Percentiles rank a stretch among this genome's conserved stretches.
Evolutionary conservation across 2,113 vertebrate genomes (phyloP).

Genomic region (Oriolus oriolus): DNA sequence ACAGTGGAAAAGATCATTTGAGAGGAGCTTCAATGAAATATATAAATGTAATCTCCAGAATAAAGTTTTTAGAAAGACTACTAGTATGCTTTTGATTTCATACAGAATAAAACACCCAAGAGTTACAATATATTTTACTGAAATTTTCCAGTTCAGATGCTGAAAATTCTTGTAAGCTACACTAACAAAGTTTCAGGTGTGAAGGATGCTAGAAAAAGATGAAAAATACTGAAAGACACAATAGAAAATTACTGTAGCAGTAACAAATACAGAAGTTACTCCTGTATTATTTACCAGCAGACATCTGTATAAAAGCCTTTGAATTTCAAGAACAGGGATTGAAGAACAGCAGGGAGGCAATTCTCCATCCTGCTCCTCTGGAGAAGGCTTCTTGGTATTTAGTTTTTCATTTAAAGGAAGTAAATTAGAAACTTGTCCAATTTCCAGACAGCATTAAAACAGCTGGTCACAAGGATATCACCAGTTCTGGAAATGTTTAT

Average conservation of each 20-base stretch:
- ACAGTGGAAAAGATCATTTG: background rate
- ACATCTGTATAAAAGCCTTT: background rate
- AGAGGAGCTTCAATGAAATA: background rate
- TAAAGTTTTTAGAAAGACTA: background rate
- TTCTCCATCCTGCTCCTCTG: background rate
- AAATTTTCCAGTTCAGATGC: background rate
- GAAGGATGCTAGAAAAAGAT: background rate
- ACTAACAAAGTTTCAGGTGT: background rate
- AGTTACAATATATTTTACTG: background rate
- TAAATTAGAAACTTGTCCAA: background rate
- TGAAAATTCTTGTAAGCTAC: background rate
- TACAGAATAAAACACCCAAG: background rate
- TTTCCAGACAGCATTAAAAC: background rate
- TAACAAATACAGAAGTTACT: background rate
- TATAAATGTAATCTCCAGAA: background rate
- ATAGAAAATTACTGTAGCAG: background rate
- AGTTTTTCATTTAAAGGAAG: background rate
- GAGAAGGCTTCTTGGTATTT: background rate
- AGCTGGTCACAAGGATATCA: background rate
- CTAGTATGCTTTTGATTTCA: background rate
- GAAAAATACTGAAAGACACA: background rate
- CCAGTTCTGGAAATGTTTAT: background rate
- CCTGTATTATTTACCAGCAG: background rate
- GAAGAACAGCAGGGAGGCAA: background rate
- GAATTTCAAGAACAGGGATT: background rate